A percentile compares a stretch with the other conserved stretches of the same genome.
Conservation (phyloP, 2,797 vertebrate species). For the Sphenodon punctatus region DNA sequence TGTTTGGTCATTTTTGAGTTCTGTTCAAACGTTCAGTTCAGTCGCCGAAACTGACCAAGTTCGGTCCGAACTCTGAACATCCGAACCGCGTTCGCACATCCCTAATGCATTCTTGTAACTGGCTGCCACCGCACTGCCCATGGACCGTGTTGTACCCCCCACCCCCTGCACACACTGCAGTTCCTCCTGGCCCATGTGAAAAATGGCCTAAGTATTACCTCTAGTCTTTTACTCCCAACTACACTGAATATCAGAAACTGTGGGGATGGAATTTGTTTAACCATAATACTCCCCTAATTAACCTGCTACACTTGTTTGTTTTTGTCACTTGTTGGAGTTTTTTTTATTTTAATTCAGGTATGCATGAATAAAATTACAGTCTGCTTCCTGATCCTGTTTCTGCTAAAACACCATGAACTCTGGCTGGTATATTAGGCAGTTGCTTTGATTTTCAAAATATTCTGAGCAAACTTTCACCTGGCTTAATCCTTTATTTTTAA, state of each 20-base stretch:
- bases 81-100: too few relatives aligned
- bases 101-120: too few relatives aligned
- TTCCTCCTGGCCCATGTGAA: too few relatives aligned
- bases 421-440: constrained; percentile 2
- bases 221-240: background rate
- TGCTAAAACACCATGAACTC: constrained; percentile 9
- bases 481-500: constrained; percentile 52
- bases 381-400: constrained; percentile 13
- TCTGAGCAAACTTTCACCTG: constrained; percentile 36
- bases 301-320: background rate
- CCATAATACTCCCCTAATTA: background rate
- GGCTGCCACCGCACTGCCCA: too few relatives aligned
- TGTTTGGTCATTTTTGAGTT: too few relatives aligned
- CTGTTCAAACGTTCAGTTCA: too few relatives aligned
- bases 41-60: too few relatives aligned
- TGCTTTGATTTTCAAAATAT: constrained; percentile 40
- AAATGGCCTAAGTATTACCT: background rate
- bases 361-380: background rate
- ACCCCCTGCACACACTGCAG: too few relatives aligned
- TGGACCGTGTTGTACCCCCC: too few relatives aligned
- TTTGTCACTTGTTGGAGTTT: background rate
- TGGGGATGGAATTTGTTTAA: background rate
- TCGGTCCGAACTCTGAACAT: too few relatives aligned
- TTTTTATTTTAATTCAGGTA: background rate
- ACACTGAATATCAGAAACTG: background rate